A percentile compares a stretch with the other conserved stretches of the same genome.
phyloP scores from a whole-genome alignment of 2,888 invertebrate species.

The Nemotelus pantherinus region DNA sequence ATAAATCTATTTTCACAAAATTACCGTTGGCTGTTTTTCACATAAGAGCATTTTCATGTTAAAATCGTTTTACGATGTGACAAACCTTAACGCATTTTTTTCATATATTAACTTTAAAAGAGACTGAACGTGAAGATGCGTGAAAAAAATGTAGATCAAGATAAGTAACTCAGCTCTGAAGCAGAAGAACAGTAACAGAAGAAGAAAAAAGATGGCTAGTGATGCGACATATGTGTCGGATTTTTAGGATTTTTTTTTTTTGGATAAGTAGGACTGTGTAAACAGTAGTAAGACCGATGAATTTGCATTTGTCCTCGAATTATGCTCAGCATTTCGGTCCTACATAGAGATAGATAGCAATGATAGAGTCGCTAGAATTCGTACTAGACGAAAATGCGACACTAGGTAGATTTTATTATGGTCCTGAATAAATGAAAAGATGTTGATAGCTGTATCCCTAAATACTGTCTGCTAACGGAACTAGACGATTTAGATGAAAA shows the following conservation, averaged over 20 bases:
- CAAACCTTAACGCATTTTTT: slow-evolving; percentile 17
- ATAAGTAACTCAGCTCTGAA: not conserved
- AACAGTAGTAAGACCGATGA: slow-evolving; percentile 27
- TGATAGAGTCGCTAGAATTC: not conserved
- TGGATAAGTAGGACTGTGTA: not conserved
- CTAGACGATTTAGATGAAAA: slow-evolving; percentile 23
- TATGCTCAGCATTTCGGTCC: not conserved
- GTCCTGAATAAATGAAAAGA: slow-evolving; percentile 27
- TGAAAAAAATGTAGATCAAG: not conserved
- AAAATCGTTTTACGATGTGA: slow-evolving; percentile 39
- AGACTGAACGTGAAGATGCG: not conserved
- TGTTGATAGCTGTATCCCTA: not conserved
- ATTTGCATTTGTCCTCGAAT: slow-evolving; percentile 29
- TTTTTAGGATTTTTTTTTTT: not conserved
- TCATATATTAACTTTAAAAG: slow-evolving; percentile 8
- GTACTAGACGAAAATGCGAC: not conserved
- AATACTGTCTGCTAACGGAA: not conserved
- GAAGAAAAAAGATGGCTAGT: no score
- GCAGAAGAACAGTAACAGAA: not conserved
- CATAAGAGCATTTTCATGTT: slow-evolving; percentile 41
- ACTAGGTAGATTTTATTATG: not conserved
- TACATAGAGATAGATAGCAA: not conserved
- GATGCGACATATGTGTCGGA: not conserved
- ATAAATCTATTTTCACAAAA: slow-evolving; percentile 35
- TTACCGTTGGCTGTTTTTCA: slow-evolving; percentile 32